Conservation (phyloP, 2,113 vertebrate species). For the Neolamprologus modestus region DNA sequence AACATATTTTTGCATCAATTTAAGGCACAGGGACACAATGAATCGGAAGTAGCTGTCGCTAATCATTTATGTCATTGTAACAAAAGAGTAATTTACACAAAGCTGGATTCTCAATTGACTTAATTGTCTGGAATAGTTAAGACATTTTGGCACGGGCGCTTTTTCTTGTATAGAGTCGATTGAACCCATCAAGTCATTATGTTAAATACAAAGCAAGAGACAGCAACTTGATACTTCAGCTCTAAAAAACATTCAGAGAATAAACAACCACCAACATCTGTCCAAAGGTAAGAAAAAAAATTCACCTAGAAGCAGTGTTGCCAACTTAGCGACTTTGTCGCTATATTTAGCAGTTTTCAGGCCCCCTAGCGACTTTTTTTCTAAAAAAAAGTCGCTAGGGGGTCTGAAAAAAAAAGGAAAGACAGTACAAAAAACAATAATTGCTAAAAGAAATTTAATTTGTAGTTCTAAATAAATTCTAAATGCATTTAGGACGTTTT, state of each 20-base stretch:
- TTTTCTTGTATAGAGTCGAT: not conserved
- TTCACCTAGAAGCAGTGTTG: not conserved
- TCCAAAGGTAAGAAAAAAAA: not conserved
- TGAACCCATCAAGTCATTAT: not conserved
- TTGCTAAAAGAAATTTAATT: too few species aligned
- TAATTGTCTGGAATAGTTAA: not conserved
- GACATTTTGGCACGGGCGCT: accelerated
- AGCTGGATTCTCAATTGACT: not conserved
- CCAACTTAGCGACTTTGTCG: too few species aligned
- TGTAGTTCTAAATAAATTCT: too few species aligned
- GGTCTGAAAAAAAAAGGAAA: too few species aligned
- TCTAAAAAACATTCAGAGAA: not conserved
- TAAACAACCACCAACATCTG: not conserved
- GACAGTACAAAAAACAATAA: too few species aligned
- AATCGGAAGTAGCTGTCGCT: not conserved
- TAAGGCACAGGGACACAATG: not conserved
- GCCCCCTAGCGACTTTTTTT: too few species aligned
- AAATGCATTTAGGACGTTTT: too few species aligned
- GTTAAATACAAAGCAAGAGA: not conserved
- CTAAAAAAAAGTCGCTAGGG: too few species aligned
- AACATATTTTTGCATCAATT: not conserved
- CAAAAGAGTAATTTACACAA: not conserved
- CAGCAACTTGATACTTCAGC: not conserved
- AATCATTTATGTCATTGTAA: not conserved
- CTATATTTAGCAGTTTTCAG: too few species aligned